Evolutionary conservation across 92 coral and sea anemone genomes (phyloP), one percentile per base, ranked within the genome.

Genomic region (Pocillopora meandrina): DNA sequence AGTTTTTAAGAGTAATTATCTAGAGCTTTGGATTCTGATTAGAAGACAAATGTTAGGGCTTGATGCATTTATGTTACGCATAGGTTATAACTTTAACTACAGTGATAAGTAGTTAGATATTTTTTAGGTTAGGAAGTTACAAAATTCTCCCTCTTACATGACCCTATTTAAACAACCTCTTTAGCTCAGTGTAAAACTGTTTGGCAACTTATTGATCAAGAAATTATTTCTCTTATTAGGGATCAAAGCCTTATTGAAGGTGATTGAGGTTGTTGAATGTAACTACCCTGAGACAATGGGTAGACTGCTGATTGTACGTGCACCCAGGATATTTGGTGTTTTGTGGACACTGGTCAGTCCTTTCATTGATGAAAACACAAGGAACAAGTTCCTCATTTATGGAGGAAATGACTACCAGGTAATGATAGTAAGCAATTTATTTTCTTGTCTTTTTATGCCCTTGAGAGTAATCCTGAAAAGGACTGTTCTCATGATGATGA

Each of bases 221-320:
- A 9, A 49, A 12, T 67, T 56, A 60, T 60, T 49, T 42, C 63
- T 61, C 42, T 52, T 0, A 21, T 57, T 87, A 96, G 99, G 99
- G 18, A 95, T 96, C 62, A 96, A 96, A 81, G 99, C 99, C 19
- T 84, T 96, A 84, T 79, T 96, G 72, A 92, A 85, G 62, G 99
- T 96, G 47, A 95, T 96, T 33, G 99, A 96, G 71, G 95, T 96
- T 84, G 98, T 96, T 19, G 99, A 96, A 79, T 93, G 91, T 62
- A 96, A 96, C 91, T 96, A 96, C 89, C 99, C 99, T 4, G 99
- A 96, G 83, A 96, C 99, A 20, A 96, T 96, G 99, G 99, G 99
- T 5, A 87, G 99, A 59, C 84, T 96, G 62, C 87, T 96, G 85
- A 96, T 96, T 77, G 99, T 96, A 34, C 96, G 99, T 36, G 99